Base-by-base conservation (phyloP, 2,113 vertebrate genomes). In the Rhizomys pruinosus region DNA sequence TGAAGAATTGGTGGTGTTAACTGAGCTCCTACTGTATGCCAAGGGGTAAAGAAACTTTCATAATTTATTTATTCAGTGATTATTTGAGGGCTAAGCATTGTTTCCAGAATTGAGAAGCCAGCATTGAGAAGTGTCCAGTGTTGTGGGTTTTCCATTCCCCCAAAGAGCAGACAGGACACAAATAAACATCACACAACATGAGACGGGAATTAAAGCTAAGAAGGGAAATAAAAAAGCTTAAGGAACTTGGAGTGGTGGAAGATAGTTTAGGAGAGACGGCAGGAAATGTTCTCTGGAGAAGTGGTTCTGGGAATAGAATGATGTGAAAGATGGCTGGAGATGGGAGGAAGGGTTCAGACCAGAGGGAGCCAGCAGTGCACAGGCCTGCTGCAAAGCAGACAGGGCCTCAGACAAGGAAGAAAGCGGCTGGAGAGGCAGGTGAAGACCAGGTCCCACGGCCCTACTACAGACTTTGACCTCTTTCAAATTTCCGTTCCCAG, bases 21-120 rank as follows among this genome's bases (percentile, higher is more conserved):
- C 39, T 88, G 94, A 92, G 78, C 61, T 64, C 29, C 61, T 90
- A 61, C 73, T 85, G 17, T 63, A 81, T 66, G 15, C 88, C 55
- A 80, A 55, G 80, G 11, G 17, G 39, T 17, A 29, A 84, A 34
- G 17, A 73, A 37, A 68, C 19, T 23, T 44, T 64, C 27, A 68
- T 88, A 20, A 6, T 27, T 73, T 86, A 81, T 52, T 87, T 59
- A 44, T 34, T 92, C 39, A 55, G 23, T 52, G 84, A 81, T n/a
- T 68, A 57, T 39, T 32, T 57, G 59, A 61, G 34, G 17, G 13
- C 8, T 42, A 59, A 77, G 32, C 52, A 34, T 73, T n/a, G 20
- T 42, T 68, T 68, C 37, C 73, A 59, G 63, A 87, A 79, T 5
- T 5, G 8, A 5, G 0, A 20, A 73, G 32, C 32, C 27, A 32